Evolutionary conservation across 2,113 vertebrate genomes (phyloP).

Genomic region (Entosphenus tridentatus): DNA sequence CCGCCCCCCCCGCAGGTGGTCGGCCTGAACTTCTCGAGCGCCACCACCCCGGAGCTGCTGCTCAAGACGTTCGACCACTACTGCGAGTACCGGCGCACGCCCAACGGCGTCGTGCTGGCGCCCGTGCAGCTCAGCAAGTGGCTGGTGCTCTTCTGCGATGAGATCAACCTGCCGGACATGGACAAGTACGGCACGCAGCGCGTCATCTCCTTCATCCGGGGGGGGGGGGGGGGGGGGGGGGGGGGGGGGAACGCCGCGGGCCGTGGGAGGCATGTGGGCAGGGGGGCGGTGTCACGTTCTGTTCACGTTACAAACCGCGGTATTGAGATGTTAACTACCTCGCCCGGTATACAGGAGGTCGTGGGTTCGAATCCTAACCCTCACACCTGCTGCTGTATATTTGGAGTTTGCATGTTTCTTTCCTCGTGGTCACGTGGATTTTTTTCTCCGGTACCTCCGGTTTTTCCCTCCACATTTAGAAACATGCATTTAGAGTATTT

Average conservation of each 20-base stretch:
- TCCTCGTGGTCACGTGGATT: too few relatives aligned
- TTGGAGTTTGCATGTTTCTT: too few relatives aligned
- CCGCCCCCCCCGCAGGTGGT: slow-evolving; percentile 41
- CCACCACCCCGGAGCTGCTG: slow-evolving; percentile 79
- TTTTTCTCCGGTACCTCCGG: too few relatives aligned
- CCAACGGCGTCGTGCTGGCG: slow-evolving; percentile 78
- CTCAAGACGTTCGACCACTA: slow-evolving; percentile 98
- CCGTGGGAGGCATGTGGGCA: too few relatives aligned
- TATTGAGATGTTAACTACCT: too few relatives aligned
- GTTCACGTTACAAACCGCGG: too few relatives aligned
- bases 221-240: neutral
- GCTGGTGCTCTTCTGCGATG: slow-evolving; percentile 91
- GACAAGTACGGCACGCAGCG: slow-evolving; percentile 94
- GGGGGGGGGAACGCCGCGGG: neutral
- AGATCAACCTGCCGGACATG: slow-evolving; percentile 97
- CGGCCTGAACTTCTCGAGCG: slow-evolving; percentile 91
- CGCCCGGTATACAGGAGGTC: too few relatives aligned
- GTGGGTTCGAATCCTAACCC: too few relatives aligned
- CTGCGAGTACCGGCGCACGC: slow-evolving; percentile 81
- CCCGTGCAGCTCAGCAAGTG: slow-evolving; percentile 90
- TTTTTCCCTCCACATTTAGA: too few relatives aligned
- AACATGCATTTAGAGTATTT: too few relatives aligned
- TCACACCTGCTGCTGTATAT: too few relatives aligned
- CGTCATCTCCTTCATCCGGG: slow-evolving; percentile 79
- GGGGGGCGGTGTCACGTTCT: too few relatives aligned